A percentile compares a stretch with the other conserved stretches of the same genome.
These are phyloP conservation scores for Eremobia ochroleuca DNA, from an alignment of 2,888 invertebrate species.

Conservation along the genomic window DNA sequence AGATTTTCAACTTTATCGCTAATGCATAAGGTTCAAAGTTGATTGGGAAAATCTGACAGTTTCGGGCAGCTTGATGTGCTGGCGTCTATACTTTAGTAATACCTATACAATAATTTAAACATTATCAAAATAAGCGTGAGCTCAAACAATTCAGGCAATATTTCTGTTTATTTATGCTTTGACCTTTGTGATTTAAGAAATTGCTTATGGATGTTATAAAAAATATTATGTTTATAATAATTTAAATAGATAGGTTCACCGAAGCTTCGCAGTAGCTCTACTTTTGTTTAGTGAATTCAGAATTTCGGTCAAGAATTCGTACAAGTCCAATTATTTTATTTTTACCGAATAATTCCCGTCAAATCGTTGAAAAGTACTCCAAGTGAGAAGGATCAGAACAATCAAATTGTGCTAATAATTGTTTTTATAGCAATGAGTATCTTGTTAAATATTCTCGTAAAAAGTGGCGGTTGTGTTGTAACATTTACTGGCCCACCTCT, in stretches of 20 bases:
- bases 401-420: slow-evolving; percentile 8
- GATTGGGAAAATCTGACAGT: too few relatives aligned
- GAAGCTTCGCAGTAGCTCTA: background rate
- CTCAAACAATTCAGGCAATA: slow-evolving; percentile 28
- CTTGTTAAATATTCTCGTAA: background rate
- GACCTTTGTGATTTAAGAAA: slow-evolving; percentile 17
- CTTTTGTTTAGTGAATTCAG: slow-evolving; percentile 9
- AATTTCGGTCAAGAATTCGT: slow-evolving; percentile 6
- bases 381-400: slow-evolving; percentile 1
- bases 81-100: too few relatives aligned
- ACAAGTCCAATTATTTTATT: slow-evolving; percentile 22
- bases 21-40: too few relatives aligned
- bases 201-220: background rate
- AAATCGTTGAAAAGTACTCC: slow-evolving; percentile 2
- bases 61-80: too few relatives aligned
- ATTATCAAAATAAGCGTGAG: slow-evolving; percentile 35
- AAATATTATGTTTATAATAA: slow-evolving; percentile 10
- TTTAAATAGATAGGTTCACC: slow-evolving; percentile 1
- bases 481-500: slow-evolving; percentile 4
- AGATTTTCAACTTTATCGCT: too few relatives aligned
- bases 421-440: background rate
- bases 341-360: background rate
- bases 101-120: too few relatives aligned
- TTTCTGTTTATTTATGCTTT: slow-evolving; percentile 36
- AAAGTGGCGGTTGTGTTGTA: background rate